A percentile compares a stretch with the other conserved stretches of the same genome.
These are phyloP conservation scores for Sepiola atlantica DNA, from an alignment of 2,888 invertebrate genomes.

Conservation along the genomic window DNA sequence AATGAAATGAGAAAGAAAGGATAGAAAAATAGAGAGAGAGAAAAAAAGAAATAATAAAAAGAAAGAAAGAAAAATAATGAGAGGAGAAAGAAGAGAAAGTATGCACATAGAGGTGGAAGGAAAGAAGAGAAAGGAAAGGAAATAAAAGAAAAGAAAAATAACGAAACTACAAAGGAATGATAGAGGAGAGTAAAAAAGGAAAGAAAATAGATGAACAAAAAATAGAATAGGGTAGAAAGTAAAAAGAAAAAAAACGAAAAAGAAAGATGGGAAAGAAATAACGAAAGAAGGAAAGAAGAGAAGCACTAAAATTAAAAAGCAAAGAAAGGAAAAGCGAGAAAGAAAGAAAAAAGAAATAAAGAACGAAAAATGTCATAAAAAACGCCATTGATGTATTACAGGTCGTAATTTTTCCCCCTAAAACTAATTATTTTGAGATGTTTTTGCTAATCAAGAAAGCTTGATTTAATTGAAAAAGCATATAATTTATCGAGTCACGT, in stretches of 20 bases:
- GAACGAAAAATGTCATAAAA: not conserved
- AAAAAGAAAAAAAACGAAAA: not conserved
- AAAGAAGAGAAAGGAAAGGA: too few relatives aligned
- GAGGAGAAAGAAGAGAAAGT: too few relatives aligned
- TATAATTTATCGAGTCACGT: not conserved
- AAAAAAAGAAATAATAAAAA: not conserved
- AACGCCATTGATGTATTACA: not conserved
- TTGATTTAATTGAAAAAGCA: conserved; percentile 16
- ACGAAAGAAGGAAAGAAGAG: not conserved
- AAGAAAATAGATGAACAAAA: not conserved
- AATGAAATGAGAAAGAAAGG: not conserved
- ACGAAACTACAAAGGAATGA: not conserved
- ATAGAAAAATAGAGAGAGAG: not conserved
- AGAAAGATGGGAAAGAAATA: not conserved
- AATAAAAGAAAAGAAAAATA: not conserved
- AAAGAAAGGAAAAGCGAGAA: not conserved
- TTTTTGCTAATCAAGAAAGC: conserved; percentile 3
- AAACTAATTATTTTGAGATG: not conserved
- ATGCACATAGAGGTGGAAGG: too few relatives aligned
- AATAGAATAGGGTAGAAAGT: not conserved
- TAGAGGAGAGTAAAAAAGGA: not conserved
- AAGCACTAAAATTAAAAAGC: not conserved
- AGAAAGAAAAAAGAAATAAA: not conserved
- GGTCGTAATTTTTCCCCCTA: not conserved
- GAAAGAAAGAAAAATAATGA: too few relatives aligned